phyloP scores from a whole-genome alignment of 2,113 vertebrate species.

The Ramphastos sulfuratus region DNA sequence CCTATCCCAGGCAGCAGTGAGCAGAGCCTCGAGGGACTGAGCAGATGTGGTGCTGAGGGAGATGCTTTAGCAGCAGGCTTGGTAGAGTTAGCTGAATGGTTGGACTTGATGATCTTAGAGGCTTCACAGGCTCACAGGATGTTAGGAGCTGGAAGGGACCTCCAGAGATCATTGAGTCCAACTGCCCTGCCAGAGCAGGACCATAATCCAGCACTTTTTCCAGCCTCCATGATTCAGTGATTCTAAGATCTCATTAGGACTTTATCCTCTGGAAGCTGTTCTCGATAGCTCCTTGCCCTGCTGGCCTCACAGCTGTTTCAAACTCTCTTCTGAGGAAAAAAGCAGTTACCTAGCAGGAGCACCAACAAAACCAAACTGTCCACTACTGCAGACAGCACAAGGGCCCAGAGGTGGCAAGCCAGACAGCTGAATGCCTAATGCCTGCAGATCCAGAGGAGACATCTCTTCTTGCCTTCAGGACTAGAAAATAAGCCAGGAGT shows the following conservation, averaged over 20 bases:
- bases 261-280: neutral
- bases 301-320: neutral
- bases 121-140: no score
- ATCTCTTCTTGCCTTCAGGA: neutral
- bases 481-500: neutral
- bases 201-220: no score
- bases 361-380: neutral
- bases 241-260: neutral
- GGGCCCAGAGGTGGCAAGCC: neutral
- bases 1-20: no score
- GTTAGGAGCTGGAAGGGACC: no score
- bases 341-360: neutral
- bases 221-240: no score
- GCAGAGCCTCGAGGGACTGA: no score
- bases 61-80: no score
- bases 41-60: no score
- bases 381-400: rapidly evolving
- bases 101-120: no score
- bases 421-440: neutral
- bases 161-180: no score
- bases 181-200: no score
- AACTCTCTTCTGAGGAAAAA: neutral
- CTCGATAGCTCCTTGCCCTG: neutral
- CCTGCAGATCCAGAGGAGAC: neutral
- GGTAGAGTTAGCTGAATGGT: no score